These are phyloP conservation scores for Globicephala melas DNA, from an alignment of 2,113 vertebrate genomes.

Conservation along the genomic window DNA sequence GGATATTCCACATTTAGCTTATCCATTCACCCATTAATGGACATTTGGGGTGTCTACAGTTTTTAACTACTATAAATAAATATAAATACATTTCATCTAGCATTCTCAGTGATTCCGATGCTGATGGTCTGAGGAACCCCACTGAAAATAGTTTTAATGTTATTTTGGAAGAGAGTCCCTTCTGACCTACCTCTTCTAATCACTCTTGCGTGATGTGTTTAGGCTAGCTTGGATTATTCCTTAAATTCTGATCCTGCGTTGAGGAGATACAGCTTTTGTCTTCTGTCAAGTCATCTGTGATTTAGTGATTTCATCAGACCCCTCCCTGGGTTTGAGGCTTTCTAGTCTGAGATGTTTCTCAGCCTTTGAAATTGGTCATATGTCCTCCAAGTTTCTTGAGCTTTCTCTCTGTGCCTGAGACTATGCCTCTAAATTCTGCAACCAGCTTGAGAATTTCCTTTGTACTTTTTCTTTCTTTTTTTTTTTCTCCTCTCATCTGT, in stretches of 20 bases:
- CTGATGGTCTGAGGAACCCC: neutral
- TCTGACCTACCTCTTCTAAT: neutral
- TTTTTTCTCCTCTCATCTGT: neutral
- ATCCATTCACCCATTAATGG: neutral
- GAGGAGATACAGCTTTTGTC: neutral
- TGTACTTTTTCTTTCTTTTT: neutral
- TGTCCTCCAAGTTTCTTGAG: neutral
- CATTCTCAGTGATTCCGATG: neutral
- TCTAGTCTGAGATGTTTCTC: neutral
- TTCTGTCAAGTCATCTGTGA: neutral
- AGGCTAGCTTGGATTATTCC: neutral
- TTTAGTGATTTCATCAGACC: neutral
- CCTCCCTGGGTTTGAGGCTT: neutral
- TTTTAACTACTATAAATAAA: neutral
- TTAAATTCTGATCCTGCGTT: neutral
- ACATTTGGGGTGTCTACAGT: neutral
- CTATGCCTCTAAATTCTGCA: neutral
- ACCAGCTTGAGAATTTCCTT: neutral
- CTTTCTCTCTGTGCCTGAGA: neutral
- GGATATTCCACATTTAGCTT: neutral
- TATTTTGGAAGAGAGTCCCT: neutral
- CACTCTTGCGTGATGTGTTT: neutral
- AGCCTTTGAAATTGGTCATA: neutral
- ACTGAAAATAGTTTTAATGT: neutral
- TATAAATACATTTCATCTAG: neutral